These are phyloP conservation scores for Colletes gigas DNA, from an alignment of 1,140 invertebrate genomes.

Conservation along the genomic window DNA sequence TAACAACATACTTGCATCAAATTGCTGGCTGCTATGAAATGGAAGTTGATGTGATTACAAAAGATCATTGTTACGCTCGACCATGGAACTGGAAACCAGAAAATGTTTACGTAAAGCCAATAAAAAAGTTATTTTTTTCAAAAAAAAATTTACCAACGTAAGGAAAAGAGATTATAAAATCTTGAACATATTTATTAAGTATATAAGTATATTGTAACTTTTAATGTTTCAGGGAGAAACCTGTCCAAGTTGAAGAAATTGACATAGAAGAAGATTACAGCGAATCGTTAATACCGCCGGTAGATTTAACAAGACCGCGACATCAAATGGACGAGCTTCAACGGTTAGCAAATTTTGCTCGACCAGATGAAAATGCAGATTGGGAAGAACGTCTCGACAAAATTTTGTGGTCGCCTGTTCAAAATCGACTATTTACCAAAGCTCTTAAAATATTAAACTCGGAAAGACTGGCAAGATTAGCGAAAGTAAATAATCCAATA, in stretches of 20 bases:
- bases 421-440: conserved; percentile 86
- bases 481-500: conserved; percentile 81
- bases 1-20: conserved; percentile 74
- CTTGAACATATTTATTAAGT: not conserved
- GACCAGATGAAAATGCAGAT: conserved; percentile 84
- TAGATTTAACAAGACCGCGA: conserved; percentile 85
- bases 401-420: conserved; percentile 85
- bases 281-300: conserved; percentile 75
- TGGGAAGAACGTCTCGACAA: conserved; percentile 87
- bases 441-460: conserved; percentile 86
- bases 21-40: conserved; percentile 74
- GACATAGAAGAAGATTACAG: conserved; percentile 78
- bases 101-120: conserved; percentile 84
- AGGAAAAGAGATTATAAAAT: conserved; percentile 30
- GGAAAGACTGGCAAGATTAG: conserved; percentile 86
- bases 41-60: conserved; percentile 74
- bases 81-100: conserved; percentile 88
- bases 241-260: conserved; percentile 75
- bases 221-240: conserved; percentile 47
- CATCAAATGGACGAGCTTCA: conserved; percentile 89
- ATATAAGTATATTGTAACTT: conserved; percentile 17
- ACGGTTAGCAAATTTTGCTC: conserved; percentile 84
- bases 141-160: conserved; percentile 65
- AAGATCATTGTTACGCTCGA: conserved; percentile 87
- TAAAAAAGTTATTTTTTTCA: conserved; percentile 81